Evolutionary conservation across 2,113 vertebrate species (phyloP), one percentile per base, ranked within the genome.

Genomic region (Thalassoma bifasciatum): DNA sequence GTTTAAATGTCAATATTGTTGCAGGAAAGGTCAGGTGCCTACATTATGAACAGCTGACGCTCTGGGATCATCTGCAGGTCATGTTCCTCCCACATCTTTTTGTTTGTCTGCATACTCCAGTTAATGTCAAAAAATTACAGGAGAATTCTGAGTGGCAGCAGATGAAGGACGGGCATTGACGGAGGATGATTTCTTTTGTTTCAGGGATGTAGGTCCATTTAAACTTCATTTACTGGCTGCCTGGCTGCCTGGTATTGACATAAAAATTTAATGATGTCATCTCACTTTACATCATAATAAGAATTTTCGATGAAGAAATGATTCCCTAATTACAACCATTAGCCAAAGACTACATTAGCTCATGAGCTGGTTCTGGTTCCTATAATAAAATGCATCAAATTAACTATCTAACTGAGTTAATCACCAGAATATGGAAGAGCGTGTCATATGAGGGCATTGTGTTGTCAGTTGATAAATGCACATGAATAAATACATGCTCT

Each of bases 1-100:
- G 22, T 9, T 54, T 63, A 74, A 84, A 87, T 83, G 78, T 66
- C 69, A 82, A 1, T 44, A 49, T 74, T 75, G 65, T 65, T 69
- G 5, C 19, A 49, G 49, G 30, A 85, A 84, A 88, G 58, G 67
- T 74, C 80, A 46, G 14, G 44, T 46, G 16, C 44, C 44, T 16
- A 50, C 54, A 26, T 51, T 61, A 62, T 68, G 34, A 63, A 4
- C n/a, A 46, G 51, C 10, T 40, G 44, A 44, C 38, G 14, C 21
- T 75, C 53, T 10, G 13, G 49, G 50, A 68, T 81, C 54, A 74
- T 5, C 68, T 9, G 40, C 14, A 22, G 66, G 69, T 79, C 60
- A 51, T 10, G 3, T 23, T 36, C 68, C 75, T 60, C 56, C 47
- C 63, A 66, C 62, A 34, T 40, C 11, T 50, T 37, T 66, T 49